Evolutionary conservation across 2,888 invertebrate genomes (phyloP).

Genomic region (Argyresthia albistria): DNA sequence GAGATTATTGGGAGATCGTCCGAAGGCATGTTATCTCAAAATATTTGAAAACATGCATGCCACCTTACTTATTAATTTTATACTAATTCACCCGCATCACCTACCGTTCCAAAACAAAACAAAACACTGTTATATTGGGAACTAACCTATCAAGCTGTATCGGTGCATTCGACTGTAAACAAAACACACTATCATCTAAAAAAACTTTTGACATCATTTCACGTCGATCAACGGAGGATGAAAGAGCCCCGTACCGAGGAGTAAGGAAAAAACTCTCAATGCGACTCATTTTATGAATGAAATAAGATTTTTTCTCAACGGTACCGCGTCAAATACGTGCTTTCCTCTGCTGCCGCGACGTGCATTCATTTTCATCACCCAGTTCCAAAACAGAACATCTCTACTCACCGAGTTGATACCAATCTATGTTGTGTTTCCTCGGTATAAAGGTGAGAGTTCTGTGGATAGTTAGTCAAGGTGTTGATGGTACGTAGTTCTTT

Average conservation of each 20-base stretch:
- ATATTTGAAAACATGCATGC: too few relatives aligned
- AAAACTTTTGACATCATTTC: slow-evolving; percentile 61
- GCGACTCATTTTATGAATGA: slow-evolving; percentile 71
- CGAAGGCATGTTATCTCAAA: too few relatives aligned
- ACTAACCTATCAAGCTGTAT: too few relatives aligned
- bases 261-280: slow-evolving; percentile 45
- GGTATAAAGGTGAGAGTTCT: neutral
- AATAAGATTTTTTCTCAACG: slow-evolving; percentile 56
- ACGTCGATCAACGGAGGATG: slow-evolving; percentile 52
- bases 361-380: slow-evolving; percentile 61
- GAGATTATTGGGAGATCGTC: too few relatives aligned
- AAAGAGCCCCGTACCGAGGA: slow-evolving; percentile 22
- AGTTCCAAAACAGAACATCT: slow-evolving; percentile 7
- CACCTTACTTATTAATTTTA: too few relatives aligned
- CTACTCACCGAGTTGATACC: neutral
- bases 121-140: too few relatives aligned
- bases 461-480: slow-evolving; percentile 11
- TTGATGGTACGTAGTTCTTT: slow-evolving; percentile 28
- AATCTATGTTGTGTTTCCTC: neutral
- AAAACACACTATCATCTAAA: slow-evolving; percentile 19
- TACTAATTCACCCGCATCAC: too few relatives aligned
- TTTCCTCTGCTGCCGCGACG: slow-evolving; percentile 59
- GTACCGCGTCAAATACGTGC: slow-evolving; percentile 68
- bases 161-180: slow-evolving; percentile 40
- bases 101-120: too few relatives aligned